These are phyloP conservation scores for Ceyx cyanopectus DNA, from an alignment of 2,113 vertebrate species.

Conservation along the genomic window DNA sequence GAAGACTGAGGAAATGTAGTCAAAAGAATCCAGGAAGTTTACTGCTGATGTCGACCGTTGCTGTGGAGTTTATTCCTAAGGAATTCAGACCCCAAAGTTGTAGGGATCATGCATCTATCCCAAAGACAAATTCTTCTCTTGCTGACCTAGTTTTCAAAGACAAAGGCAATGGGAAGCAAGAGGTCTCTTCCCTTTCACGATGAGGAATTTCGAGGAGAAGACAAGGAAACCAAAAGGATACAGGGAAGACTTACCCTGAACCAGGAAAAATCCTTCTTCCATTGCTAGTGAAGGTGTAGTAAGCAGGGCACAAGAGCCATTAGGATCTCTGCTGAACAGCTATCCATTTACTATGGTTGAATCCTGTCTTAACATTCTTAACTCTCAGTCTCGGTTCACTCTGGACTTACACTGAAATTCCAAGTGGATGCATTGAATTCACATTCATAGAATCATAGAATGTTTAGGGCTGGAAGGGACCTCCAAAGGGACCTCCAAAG, in stretches of 20 bases:
- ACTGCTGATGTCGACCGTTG: fast-evolving
- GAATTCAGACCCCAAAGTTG: not conserved
- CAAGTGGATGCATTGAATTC: not conserved
- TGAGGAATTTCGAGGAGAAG: not conserved
- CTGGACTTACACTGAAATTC: not conserved
- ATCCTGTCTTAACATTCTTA: not conserved
- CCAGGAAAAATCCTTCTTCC: not conserved
- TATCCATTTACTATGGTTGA: not conserved
- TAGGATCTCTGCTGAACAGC: not conserved
- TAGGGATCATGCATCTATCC: not conserved
- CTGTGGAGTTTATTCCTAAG: not conserved
- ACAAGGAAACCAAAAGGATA: not conserved
- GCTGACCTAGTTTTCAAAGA: not conserved
- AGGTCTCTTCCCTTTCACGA: not conserved
- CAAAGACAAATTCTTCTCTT: not conserved
- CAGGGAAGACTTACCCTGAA: not conserved
- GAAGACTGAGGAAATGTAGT: not conserved
- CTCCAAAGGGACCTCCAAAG: too few species aligned
- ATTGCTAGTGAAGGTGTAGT: not conserved
- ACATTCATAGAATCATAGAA: too few species aligned
- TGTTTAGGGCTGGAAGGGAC: too few species aligned
- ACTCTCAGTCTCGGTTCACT: not conserved
- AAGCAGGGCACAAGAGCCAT: not conserved
- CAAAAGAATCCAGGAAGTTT: not conserved
- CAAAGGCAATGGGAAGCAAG: not conserved